A percentile compares a stretch with the other conserved stretches of the same genome.
Evolutionary conservation across 2,113 vertebrate species (phyloP).

Genomic region (Candoia aspera): DNA sequence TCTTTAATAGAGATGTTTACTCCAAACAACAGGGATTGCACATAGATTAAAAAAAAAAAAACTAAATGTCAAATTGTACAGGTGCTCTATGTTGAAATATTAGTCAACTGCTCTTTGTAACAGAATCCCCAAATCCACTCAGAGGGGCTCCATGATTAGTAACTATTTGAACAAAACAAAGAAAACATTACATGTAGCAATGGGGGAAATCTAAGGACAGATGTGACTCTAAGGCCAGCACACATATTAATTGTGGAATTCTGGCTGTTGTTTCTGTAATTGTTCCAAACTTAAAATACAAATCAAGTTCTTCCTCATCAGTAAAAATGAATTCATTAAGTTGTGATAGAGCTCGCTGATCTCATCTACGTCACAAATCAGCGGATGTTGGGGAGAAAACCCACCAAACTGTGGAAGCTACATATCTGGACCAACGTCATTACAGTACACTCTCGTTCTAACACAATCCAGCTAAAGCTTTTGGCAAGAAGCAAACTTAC

Average conservation of each 20-base stretch:
- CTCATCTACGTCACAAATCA: not conserved
- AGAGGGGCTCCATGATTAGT: not conserved
- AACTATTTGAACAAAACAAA: not conserved
- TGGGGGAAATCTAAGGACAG: not conserved
- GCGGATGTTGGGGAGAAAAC: not conserved
- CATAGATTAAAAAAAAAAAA: not conserved
- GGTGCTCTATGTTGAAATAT: not conserved
- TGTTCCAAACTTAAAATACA: not conserved
- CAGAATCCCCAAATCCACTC: not conserved
- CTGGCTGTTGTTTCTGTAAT: not conserved
- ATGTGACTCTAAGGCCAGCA: not conserved
- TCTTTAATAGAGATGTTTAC: too few species aligned
- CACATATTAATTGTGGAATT: not conserved
- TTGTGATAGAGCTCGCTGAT: not conserved
- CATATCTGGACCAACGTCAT: fast-evolving
- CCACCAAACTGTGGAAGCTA: fast-evolving
- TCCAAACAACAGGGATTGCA: too few species aligned
- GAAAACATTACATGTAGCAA: not conserved
- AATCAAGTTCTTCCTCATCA: not conserved
- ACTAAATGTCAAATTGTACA: not conserved
- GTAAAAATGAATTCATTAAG: not conserved
- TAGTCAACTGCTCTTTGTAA: not conserved
- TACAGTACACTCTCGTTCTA: not conserved
- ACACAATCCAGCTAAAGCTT: fast-evolving
- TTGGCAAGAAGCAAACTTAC: slow-evolving; percentile 71